Conservation (phyloP, 2,113 vertebrate species). For the Choloepus hoffmanni region DNA sequence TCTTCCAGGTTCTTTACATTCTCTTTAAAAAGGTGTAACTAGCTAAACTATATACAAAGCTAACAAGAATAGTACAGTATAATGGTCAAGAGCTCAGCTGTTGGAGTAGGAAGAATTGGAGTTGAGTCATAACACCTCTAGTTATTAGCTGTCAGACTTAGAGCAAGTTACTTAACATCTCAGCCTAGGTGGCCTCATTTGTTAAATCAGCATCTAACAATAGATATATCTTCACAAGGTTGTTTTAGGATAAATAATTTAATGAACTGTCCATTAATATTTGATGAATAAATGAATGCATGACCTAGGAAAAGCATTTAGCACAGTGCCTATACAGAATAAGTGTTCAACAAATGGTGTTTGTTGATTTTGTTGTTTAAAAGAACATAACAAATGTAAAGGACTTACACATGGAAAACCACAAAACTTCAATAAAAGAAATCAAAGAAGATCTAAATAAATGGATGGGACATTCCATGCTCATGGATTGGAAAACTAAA, state of each 20-base stretch:
- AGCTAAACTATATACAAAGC: not conserved
- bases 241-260: not conserved
- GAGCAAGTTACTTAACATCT: not conserved
- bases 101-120: not conserved
- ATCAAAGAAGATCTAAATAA: too few species aligned
- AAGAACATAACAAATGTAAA: not conserved
- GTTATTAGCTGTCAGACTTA: not conserved
- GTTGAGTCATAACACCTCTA: not conserved
- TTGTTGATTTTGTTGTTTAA: not conserved
- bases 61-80: not conserved
- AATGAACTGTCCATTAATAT: not conserved
- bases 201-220: not conserved
- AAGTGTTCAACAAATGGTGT: not conserved
- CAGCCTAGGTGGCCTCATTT: not conserved
- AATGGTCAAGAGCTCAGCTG: not conserved
- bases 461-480: too few species aligned
- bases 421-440: too few species aligned
- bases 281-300: not conserved
- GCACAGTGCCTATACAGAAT: not conserved
- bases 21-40: not conserved
- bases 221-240: not conserved
- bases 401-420: too few species aligned
- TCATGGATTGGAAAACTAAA: too few species aligned
- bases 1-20: not conserved
- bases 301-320: not conserved